Evolutionary conservation across 2,113 vertebrate genomes (phyloP), one percentile per base, ranked within the genome.

Genomic region (Sialia sialis): DNA sequence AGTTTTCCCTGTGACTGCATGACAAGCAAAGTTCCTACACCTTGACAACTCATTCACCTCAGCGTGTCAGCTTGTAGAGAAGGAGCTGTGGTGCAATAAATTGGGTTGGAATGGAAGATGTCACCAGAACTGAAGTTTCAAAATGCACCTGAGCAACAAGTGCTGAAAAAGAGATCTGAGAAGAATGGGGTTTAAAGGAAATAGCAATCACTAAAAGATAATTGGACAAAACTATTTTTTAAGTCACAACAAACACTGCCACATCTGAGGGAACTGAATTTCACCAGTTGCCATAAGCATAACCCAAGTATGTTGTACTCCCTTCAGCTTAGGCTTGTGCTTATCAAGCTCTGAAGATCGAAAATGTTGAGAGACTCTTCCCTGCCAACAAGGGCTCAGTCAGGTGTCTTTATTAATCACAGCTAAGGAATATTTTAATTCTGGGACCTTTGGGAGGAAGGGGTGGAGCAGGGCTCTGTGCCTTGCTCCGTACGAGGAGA

Each of bases 381-480:
- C 75, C 72, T 79, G 84, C 48, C 70, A 92, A 55, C 67, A 77
- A 85, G 76, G 55, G 46, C 62, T 59, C 73, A 44, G n/a, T 39
- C 83, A 90, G 90, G 82, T 94, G 87, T 77, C 83, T 93, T 67
- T 39, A 91, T 80, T 88, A 95, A 96, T 86, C 80, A 87, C 77
- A 70, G 16, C 36, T 16, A 85, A 70, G 92, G 93, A 86, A 89
- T 76, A 80, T 77, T 95, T 94, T 93, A 78, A 94, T 92, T 94
- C 49, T 29, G 62, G 62, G 43, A 89, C 89, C 59, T 94, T 18
- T 0, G 6, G 76, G 83, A 87, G 54, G 73, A 66, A 75, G 74
- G 25, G 43, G 81, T 0, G 1, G 63, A 72, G 34, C 9, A 16
- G 80, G 58, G 75, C 67, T 73, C 48, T 30, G 85, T 94, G 87